Evolutionary conservation across 2,113 vertebrate genomes (phyloP), one percentile per base, ranked within the genome.

Genomic region (Ancistrus triradiatus): DNA sequence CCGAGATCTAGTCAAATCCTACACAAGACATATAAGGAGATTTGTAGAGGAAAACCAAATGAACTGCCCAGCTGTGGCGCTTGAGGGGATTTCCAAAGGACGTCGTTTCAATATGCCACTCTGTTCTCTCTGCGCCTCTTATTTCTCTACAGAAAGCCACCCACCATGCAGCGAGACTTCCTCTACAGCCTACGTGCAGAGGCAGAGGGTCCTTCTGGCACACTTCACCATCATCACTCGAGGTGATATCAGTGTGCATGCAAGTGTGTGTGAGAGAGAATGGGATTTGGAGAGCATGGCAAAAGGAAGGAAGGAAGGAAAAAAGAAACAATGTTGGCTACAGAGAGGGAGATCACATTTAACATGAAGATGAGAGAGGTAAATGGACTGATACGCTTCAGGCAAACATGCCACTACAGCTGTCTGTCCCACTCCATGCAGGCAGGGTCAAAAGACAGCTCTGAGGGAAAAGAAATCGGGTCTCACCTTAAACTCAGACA

Each of bases 401-500:
- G 28, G n/a, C 15, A 47, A 4, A 35, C 4, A 1, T 1, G 13
- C 40, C 40, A 37, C 40, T 55, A 37, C 49, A 48, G 4, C 66
- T 22, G 33, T 52, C 55, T 31, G 46, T 28, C 2, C 37, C 27
- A 28, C 46, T 42, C 22, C 7, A 24, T 18, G 1, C 33, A 28
- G 7, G 44, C 18, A 13, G 0, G 42, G 13, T 8, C 19, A 3
- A 33, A 2, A 28, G 4, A 24, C n/a, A n/a, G n/a, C n/a, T 4
- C 19, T 3, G 1, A 50, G 24, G 5, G 6, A 18, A 5, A 24
- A 17, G 3, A 6, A 44, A 56, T 7, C 22, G 4, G 1, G 2
- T 65, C 63, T 78, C 84, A 98, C 96, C 95, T 98, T 98, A 89
- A 90, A 98, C 71, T 98, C 95, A 66, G 96, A 98, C 68, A 98